phyloP scores from a whole-genome alignment of 2,888 invertebrate genomes.

The Drosophila colorata region DNA sequence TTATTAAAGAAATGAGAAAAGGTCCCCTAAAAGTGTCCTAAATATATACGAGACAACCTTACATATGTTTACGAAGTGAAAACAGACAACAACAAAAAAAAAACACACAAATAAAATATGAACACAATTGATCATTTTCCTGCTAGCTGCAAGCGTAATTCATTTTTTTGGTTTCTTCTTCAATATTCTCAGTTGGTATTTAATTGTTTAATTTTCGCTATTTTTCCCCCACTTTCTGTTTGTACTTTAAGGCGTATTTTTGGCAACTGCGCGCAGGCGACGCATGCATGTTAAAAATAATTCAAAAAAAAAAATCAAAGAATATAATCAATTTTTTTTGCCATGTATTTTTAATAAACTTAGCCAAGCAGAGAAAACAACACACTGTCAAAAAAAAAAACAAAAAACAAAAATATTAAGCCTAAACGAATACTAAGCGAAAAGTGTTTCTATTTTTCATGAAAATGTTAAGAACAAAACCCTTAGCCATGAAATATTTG shows the following conservation, averaged over 20 bases:
- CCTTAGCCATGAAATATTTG: constrained; percentile 11
- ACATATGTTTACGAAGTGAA: constrained; percentile 36
- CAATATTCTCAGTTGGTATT: constrained; percentile 4
- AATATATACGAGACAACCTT: constrained; percentile 53
- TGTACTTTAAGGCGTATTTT: constrained; percentile 15
- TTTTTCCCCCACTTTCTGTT: constrained; percentile 6
- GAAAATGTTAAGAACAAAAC: constrained; percentile 25
- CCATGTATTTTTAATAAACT: constrained; percentile 50
- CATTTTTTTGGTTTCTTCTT: constrained; percentile 15
- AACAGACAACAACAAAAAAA: constrained; percentile 4
- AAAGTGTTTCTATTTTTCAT: constrained; percentile 54
- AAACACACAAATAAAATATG: constrained; percentile 41
- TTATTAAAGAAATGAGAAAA: constrained; percentile 42
- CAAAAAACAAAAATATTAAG: constrained; percentile 12
- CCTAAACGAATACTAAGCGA: constrained; percentile 24
- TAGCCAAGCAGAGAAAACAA: constrained; percentile 25
- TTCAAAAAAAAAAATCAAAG: constrained; percentile 17
- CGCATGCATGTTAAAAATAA: constrained; percentile 40
- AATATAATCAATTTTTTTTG: constrained; percentile 53
- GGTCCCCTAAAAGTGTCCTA: constrained; percentile 27
- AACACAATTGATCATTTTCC: constrained; percentile 37
- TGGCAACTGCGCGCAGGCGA: constrained; percentile 62
- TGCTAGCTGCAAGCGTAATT: constrained; percentile 50
- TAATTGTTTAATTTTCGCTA: constrained; percentile 1
- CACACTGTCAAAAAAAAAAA: constrained; percentile 16